Conservation (phyloP, 2,797 vertebrate genomes). For the Muscicapa striata region DNA sequence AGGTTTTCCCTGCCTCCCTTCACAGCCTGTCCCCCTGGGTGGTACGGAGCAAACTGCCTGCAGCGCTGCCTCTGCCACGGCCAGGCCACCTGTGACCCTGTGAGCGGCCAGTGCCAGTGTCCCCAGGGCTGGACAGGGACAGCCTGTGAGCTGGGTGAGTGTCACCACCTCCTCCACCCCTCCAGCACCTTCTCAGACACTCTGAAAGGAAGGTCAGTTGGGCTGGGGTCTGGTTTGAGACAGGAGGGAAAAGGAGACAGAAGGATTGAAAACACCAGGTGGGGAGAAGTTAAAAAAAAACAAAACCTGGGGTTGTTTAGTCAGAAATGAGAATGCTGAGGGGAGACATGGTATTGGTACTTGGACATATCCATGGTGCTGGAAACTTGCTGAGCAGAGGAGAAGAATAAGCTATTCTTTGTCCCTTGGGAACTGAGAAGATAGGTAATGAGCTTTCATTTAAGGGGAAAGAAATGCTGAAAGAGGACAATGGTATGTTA, state of each 20-base stretch:
- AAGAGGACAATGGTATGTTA: accelerated
- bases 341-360: not conserved
- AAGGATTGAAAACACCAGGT: accelerated
- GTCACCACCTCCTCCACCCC: not conserved
- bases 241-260: not conserved
- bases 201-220: not conserved
- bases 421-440: not conserved
- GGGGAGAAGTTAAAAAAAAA: not conserved
- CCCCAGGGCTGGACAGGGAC: not conserved
- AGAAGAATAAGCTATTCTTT: not conserved
- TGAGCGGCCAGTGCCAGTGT: slow-evolving; percentile 7
- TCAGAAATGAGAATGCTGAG: not conserved
- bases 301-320: not conserved
- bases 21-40: slow-evolving; percentile 35
- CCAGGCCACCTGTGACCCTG: not conserved
- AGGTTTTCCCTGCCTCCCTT: not conserved
- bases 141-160: slow-evolving; percentile 47
- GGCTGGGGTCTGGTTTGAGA: not conserved
- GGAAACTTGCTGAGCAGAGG: not conserved
- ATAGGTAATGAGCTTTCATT: not conserved
- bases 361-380: not conserved
- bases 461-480: not conserved
- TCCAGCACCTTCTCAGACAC: accelerated
- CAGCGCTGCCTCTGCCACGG: slow-evolving; percentile 26
- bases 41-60: not conserved